A percentile compares a stretch with the other conserved stretches of the same genome.
These are phyloP conservation scores for Pissodes strobi DNA, from an alignment of 1,140 invertebrate genomes.

Conservation along the genomic window DNA sequence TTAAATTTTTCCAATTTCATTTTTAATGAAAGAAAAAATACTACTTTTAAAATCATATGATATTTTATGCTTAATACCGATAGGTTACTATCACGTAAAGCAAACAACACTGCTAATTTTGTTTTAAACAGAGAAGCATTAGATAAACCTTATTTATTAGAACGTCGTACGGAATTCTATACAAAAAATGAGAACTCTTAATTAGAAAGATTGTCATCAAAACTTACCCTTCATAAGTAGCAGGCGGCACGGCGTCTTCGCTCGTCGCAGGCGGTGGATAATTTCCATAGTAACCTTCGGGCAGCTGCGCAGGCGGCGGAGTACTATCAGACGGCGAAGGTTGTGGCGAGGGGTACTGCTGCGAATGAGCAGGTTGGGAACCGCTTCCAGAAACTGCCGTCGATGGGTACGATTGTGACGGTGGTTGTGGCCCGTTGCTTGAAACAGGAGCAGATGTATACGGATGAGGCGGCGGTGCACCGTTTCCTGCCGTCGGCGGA, in stretches of 20 bases:
- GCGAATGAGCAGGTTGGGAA: neutral
- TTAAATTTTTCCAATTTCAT: too few relatives aligned
- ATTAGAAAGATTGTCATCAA: too few relatives aligned
- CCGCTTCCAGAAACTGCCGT: slow-evolving; percentile 4
- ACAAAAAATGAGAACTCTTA: too few relatives aligned
- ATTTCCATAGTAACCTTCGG: slow-evolving; percentile 58
- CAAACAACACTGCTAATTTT: too few relatives aligned
- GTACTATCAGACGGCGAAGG: slow-evolving; percentile 3
- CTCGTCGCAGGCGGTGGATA: slow-evolving; percentile 57
- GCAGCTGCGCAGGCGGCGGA: slow-evolving; percentile 47
- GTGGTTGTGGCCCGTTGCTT: neutral
- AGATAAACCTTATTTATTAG: too few relatives aligned
- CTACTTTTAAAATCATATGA: too few relatives aligned
- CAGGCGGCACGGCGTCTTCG: slow-evolving; percentile 49
- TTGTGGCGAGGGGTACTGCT: neutral
- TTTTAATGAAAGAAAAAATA: too few relatives aligned
- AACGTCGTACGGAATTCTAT: too few relatives aligned
- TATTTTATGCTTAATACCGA: too few relatives aligned
- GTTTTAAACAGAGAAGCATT: too few relatives aligned
- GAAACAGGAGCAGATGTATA: neutral
- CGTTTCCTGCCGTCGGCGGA: slow-evolving; percentile 50
- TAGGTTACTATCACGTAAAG: too few relatives aligned
- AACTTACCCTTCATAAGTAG: slow-evolving; percentile 22
- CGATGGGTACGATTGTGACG: neutral
- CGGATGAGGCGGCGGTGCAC: slow-evolving; percentile 14